phyloP scores from a whole-genome alignment of 1,140 invertebrate genomes.

The Drosophila nasuta region DNA sequence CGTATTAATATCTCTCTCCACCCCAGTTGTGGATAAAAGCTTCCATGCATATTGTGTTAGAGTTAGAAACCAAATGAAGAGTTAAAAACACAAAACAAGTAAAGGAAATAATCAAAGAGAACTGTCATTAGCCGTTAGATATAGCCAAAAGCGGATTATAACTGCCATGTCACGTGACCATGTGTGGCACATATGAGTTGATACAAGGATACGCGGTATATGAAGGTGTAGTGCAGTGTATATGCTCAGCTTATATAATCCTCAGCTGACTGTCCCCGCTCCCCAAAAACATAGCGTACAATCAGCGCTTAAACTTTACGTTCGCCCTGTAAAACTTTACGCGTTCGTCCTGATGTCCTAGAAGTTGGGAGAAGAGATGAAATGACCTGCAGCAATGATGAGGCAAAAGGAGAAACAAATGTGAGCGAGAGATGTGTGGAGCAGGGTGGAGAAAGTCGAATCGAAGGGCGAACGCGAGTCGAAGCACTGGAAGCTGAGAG shows the following conservation, averaged over 20 bases:
- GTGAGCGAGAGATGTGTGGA: neutral
- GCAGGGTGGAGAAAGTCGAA: constrained; percentile 20
- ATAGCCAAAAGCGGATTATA: constrained; percentile 22
- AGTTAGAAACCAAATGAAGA: neutral
- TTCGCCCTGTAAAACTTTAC: constrained; percentile 76
- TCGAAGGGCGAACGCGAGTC: constrained; percentile 14
- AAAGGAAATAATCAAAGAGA: neutral
- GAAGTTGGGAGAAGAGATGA: constrained; percentile 30
- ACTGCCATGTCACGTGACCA: constrained; percentile 23
- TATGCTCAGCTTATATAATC: constrained; percentile 59
- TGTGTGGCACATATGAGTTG: neutral
- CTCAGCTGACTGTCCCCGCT: constrained; percentile 24
- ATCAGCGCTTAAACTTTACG: constrained; percentile 76
- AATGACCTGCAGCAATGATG: constrained; percentile 66
- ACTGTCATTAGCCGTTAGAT: constrained; percentile 16
- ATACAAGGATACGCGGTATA: constrained; percentile 3
- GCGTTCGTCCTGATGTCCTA: constrained; percentile 37
- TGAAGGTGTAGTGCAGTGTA: constrained; percentile 30
- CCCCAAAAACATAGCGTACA: constrained; percentile 42
- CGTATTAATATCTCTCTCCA: neutral
- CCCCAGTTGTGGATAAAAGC: too few relatives aligned
- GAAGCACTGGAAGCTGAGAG: constrained; percentile 21
- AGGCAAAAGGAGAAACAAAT: neutral
- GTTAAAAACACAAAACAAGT: neutral
- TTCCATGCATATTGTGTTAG: neutral